Evolutionary conservation across 2,797 vertebrate species (phyloP), one percentile per base, ranked within the genome.

Genomic region (Spheniscus humboldti): DNA sequence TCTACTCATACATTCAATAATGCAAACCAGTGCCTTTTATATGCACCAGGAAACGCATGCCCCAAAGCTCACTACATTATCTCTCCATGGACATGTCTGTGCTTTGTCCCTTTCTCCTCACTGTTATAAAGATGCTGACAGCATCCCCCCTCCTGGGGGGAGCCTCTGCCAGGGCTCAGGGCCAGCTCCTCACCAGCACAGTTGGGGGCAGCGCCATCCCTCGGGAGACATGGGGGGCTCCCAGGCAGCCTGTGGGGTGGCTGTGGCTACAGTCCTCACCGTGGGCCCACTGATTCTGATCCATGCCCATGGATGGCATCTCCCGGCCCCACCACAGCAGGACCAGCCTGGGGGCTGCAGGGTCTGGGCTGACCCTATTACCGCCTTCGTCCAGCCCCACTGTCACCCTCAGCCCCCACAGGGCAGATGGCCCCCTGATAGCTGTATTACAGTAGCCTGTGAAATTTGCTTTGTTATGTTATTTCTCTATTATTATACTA

Each of bases 21-120:
- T 22, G 48, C 23, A 92, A 81, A 83, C 7, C 3, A 0, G 7
- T 12, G 31, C 37, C 31, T 83, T 63, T 33, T 7, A 39, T 7
- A 35, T 3, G 25, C 18, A 39, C 10, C 2, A 7, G 41, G 11
- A 64, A 75, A 60, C 5, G 5, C 15, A 31, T 3, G 18, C 8
- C 47, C 64, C 33, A 56, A 37, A 77, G 25, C 24, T 82, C 62
- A 14, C 19, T 11, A 7, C 0, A 0, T 72, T 59, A 6, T 5
- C 2, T 0, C 16, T 71, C 63, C 31, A 7, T 3, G 55, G 30
- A 17, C 0, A 0, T 3, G 9, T 15, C n/a, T 33, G 4, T 31
- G 18, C 3, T 24, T 55, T 71, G 24, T 11, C 37, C 43, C 2
- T 52, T 63, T 80, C 20, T 80, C 28, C 37, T 39, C 19, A 10